phyloP scores from a whole-genome alignment of 2,888 invertebrate species.

The Nemurella pictetii region DNA sequence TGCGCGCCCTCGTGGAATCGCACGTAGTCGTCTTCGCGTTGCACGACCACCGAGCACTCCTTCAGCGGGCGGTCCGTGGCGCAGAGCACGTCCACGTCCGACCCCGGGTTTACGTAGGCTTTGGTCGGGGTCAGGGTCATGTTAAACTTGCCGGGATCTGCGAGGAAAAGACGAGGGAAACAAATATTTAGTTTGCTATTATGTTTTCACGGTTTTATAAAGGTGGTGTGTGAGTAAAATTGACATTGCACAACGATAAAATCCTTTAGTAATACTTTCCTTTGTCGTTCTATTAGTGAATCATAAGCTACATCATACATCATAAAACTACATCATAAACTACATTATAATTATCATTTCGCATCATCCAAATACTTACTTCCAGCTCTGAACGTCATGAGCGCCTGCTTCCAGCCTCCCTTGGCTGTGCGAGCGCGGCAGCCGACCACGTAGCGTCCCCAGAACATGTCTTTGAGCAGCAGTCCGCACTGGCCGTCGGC shows the following conservation, averaged over 20 bases:
- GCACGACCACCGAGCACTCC: not conserved
- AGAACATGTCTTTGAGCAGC: not conserved
- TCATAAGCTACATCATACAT: too few relatives aligned
- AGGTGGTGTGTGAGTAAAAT: too few relatives aligned
- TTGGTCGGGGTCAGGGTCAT: not conserved
- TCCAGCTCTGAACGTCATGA: slow-evolving; percentile 1
- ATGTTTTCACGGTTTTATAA: too few relatives aligned
- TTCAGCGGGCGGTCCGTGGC: not conserved
- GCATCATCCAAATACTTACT: not conserved
- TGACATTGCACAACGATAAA: too few relatives aligned
- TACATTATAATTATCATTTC: too few relatives aligned
- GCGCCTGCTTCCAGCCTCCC: slow-evolving; percentile 14
- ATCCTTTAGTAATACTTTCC: too few relatives aligned
- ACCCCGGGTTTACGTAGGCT: not conserved
- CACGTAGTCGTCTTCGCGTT: not conserved
- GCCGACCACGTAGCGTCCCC: slow-evolving; percentile 1
- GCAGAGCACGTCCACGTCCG: not conserved
- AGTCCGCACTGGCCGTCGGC: not conserved
- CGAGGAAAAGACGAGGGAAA: not conserved
- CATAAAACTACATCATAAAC: too few relatives aligned
- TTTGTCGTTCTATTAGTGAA: too few relatives aligned
- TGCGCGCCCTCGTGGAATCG: not conserved
- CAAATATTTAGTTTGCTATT: not conserved
- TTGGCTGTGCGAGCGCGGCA: not conserved
- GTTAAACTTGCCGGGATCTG: not conserved